phyloP scores from a whole-genome alignment of 2,888 invertebrate species.

The Apoderus coryli region DNA sequence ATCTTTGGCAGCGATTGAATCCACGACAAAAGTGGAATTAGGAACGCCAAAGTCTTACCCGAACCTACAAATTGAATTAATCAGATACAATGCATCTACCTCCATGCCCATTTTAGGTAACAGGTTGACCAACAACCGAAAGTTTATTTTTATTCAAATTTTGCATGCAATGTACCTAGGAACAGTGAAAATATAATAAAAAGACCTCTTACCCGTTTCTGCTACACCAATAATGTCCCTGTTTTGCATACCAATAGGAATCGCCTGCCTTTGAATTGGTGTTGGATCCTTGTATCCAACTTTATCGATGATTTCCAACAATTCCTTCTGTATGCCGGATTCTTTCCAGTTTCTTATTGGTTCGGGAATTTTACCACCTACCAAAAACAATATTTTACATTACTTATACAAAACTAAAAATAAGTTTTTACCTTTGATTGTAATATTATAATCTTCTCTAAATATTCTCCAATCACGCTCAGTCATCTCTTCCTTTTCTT shows the following conservation, averaged over 20 bases:
- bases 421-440: slow-evolving; percentile 64
- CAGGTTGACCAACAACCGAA: no score
- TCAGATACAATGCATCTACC: not conserved
- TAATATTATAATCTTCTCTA: slow-evolving; percentile 96
- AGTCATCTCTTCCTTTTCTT: slow-evolving; percentile 87
- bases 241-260: slow-evolving; percentile 92
- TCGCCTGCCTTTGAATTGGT: slow-evolving; percentile 98
- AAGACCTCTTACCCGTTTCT: slow-evolving; percentile 12
- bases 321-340: slow-evolving; percentile 75
- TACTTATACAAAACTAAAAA: no score
- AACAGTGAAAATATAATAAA: no score
- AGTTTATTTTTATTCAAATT: no score
- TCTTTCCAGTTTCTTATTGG: slow-evolving; percentile 94
- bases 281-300: slow-evolving; percentile 97
- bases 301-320: slow-evolving; percentile 84
- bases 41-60: slow-evolving; percentile 96
- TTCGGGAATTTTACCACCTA: slow-evolving; percentile 86
- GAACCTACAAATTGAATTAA: slow-evolving; percentile 42
- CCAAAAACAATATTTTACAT: no score
- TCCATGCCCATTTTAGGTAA: not conserved
- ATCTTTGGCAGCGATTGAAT: slow-evolving; percentile 95
- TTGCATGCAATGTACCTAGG: no score
- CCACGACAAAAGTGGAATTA: slow-evolving; percentile 94
- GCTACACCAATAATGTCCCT: slow-evolving; percentile 98
- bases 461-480: slow-evolving; percentile 99